These are phyloP conservation scores for Vanessa cardui DNA, from an alignment of 2,888 invertebrate genomes.

Conservation along the genomic window DNA sequence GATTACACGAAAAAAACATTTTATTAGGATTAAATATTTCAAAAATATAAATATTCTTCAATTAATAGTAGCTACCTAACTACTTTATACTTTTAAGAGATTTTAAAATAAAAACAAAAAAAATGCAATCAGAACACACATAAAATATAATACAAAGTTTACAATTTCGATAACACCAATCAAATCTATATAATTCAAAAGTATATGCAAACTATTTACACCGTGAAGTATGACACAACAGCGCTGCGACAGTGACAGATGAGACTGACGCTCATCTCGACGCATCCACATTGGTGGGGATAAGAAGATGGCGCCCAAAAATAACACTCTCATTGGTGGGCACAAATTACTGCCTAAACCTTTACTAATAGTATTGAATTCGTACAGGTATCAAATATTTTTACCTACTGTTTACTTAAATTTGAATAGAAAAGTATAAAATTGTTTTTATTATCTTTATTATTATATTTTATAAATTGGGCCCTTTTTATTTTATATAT, in stretches of 20 bases:
- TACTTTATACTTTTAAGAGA: too few relatives aligned
- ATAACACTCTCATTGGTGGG: constrained; percentile 51
- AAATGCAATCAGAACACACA: too few relatives aligned
- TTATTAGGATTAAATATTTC: too few relatives aligned
- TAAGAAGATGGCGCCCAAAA: constrained; percentile 62
- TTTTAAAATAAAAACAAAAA: too few relatives aligned
- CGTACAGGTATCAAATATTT: neutral
- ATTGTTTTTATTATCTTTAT: too few relatives aligned
- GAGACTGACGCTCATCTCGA: constrained; percentile 49
- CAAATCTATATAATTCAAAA: neutral
- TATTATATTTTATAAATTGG: too few relatives aligned
- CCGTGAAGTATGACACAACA: constrained; percentile 30
- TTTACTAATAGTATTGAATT: constrained; percentile 26
- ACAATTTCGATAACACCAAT: neutral
- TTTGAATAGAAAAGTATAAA: neutral
- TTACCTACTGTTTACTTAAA: too few relatives aligned
- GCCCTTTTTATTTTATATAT: too few relatives aligned
- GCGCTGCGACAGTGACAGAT: constrained; percentile 56
- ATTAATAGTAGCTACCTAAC: too few relatives aligned
- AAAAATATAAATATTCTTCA: too few relatives aligned
- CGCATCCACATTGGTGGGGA: constrained; percentile 50
- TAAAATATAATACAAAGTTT: neutral
- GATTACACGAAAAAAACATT: too few relatives aligned
- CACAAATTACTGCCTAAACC: constrained; percentile 27
- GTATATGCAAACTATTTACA: constrained; percentile 3